Base-by-base conservation (phyloP, 2,888 invertebrate species). In the Ormyrus labotus region DNA sequence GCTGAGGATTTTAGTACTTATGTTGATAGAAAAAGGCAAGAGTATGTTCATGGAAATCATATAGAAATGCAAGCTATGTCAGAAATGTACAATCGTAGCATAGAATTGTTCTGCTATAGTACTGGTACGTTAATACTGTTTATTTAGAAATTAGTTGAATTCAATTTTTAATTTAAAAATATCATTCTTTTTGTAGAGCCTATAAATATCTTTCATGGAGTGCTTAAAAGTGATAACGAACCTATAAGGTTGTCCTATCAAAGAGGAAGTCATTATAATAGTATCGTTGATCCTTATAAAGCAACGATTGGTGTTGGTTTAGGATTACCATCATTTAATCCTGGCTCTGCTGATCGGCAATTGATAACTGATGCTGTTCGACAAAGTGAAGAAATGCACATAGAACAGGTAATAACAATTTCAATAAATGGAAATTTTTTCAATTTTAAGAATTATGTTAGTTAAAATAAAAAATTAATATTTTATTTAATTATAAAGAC, bases 51-150 rank as follows among this genome's bases (percentile, higher is more conserved):
- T 90, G 97, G 97, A 65, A 97, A 97, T 91, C 97, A 97, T 89
- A 94, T 97, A 85, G 97, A 97, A 91, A 96, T 97, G 89, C 97
- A 97, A 90, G 97, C 97, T 45, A 94, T 97, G 92, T 96, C 96
- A 77, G 97, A 97, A 92, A 94, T 97, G 91, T 97, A 96, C 90
- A 96, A 96, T 91, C 93, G 97, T 80, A 95, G 96, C 2, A 95
- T 97, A 80, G 96, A 97, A 91, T 95, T 97, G 10, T 97, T 96
- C 90, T 95, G 95, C 88, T 96, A 96, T 88, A 93, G 94, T 87
- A 92, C 93, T 87, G 94, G 95, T 95, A 90, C 85, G 48, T 57
- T 67, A 51, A 6, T 55, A 60, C 8, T 63, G 13, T 82, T 83
- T 47, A n/a, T 10, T 11, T 11, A 57, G n/a, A 57, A 45, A 34